Evolutionary conservation across 2,113 vertebrate genomes (phyloP), one percentile per base, ranked within the genome.

Genomic region (Petromus typicus): DNA sequence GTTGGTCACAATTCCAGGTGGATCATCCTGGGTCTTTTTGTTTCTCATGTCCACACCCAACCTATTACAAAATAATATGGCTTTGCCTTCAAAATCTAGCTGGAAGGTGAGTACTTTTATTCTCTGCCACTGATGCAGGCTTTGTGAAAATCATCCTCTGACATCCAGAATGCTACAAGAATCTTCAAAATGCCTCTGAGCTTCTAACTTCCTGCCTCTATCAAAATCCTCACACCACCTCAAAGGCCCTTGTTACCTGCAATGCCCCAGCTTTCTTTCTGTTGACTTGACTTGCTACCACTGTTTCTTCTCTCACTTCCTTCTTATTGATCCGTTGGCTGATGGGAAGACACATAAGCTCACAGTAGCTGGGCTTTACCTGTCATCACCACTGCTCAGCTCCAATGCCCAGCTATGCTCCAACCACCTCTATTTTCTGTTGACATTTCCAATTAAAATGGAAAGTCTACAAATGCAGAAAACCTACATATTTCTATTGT

Each of bases 191-290:
- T 2, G 1, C 56, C 37, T 40, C 16, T 14, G 6, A 78, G 7
- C 5, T 56, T 78, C 22, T 67, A 16, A 8, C 2, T 11, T 87
- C 13, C 34, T 40, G 11, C 13, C 18, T 51, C 3, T 7, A 25
- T 37, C 27, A 8, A 30, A 40, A 17, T n/a, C 12, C 27, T 56
- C 20, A 22, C 0, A 61, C 18, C 11, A 37, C 9, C 3, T 76
- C 17, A 63, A 1, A 45, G 25, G 1, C 1, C 10, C 16, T 16
- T 25, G 6, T 78, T 57, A 54, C 1, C 17, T 23, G 2, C 7
- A 43, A 45, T 5, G 51, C 0, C 5, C 5, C n/a, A 13, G 5
- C 1, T 5, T 34, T 20, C 43, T 43, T 45, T 27, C 11, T 7
- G 22, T n/a, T 12, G 14, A 8, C 30, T 56, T 61, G 32, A 61